phyloP scores from a whole-genome alignment of 1,140 invertebrate genomes.

The Ceratina japonica region DNA sequence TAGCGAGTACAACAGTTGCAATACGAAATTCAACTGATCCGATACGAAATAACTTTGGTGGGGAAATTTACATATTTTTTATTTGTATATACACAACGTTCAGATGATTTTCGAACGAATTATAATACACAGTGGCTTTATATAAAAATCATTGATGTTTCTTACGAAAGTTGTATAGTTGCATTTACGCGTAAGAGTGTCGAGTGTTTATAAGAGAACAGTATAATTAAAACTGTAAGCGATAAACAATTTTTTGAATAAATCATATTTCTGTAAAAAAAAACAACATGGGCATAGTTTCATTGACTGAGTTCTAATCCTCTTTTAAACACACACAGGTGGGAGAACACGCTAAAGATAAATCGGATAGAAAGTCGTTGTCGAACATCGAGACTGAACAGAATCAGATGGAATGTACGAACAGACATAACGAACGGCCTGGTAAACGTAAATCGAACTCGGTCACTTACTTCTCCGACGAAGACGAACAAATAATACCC shows the following conservation, averaged over 20 bases:
- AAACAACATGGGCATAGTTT: constrained; percentile 36
- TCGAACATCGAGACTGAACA: constrained; percentile 41
- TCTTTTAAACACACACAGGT: constrained; percentile 61
- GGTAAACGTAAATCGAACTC: constrained; percentile 66
- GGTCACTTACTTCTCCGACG: constrained; percentile 48
- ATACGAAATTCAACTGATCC: constrained; percentile 27
- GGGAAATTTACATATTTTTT: constrained; percentile 35
- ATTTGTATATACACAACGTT: constrained; percentile 13
- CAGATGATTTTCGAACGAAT: constrained; percentile 11
- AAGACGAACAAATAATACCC: constrained; percentile 41
- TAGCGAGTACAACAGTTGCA: constrained; percentile 20
- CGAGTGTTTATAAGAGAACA: constrained; percentile 46
- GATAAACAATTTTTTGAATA: constrained; percentile 61
- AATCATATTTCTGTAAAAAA: constrained; percentile 69
- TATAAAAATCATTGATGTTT: constrained; percentile 19
- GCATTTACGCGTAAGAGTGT: constrained; percentile 47
- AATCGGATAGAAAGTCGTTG: constrained; percentile 53
- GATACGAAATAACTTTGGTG: neutral
- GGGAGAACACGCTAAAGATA: constrained; percentile 57
- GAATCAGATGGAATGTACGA: constrained; percentile 39
- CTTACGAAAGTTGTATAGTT: constrained; percentile 43
- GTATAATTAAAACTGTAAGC: constrained; percentile 58
- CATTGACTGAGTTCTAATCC: constrained; percentile 61
- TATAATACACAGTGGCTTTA: constrained; percentile 26
- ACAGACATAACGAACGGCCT: constrained; percentile 47